Conservation (phyloP, 2,888 invertebrate species). For the Drosophila anceps region DNA sequence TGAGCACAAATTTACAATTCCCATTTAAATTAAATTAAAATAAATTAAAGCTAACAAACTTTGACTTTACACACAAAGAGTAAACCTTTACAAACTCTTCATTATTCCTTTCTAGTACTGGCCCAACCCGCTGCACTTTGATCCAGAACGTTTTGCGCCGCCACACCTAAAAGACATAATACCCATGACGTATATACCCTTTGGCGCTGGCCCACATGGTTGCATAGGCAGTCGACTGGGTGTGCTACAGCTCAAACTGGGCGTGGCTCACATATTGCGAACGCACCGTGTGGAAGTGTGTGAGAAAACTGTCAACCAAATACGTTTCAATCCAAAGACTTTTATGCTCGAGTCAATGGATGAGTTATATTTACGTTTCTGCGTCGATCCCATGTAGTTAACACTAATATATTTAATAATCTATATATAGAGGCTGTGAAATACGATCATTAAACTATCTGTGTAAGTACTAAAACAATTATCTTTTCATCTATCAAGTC, state of each 20-base stretch:
- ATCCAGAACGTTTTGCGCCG: slow-evolving; percentile 81
- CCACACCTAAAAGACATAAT: slow-evolving; percentile 54
- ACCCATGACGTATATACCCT: slow-evolving; percentile 82
- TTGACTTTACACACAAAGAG: no score
- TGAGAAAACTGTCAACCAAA: slow-evolving; percentile 63
- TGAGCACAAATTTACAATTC: no score
- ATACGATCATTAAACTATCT: slow-evolving; percentile 21
- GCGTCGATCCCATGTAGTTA: slow-evolving; percentile 40
- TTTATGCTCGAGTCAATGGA: slow-evolving; percentile 80
- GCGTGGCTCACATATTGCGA: slow-evolving; percentile 77
- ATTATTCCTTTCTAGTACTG: slow-evolving; percentile 70
- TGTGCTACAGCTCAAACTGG: slow-evolving; percentile 80
- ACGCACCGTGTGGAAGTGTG: slow-evolving; percentile 67
- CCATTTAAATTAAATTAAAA: no score
- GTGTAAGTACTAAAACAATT: slow-evolving; percentile 17
- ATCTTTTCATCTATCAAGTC: neutral
- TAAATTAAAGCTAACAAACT: no score
- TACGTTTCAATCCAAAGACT: slow-evolving; percentile 80
- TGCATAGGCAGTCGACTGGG: slow-evolving; percentile 84
- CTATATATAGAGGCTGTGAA: slow-evolving; percentile 34
- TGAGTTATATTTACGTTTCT: slow-evolving; percentile 75
- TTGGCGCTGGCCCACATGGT: slow-evolving; percentile 83
- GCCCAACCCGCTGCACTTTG: slow-evolving; percentile 77
- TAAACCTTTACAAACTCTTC: neutral
- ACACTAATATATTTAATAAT: neutral